Evolutionary conservation across 1,140 invertebrate species (phyloP), one percentile per base, ranked within the genome.

Genomic region (Lepeophtheirus salmonis): DNA sequence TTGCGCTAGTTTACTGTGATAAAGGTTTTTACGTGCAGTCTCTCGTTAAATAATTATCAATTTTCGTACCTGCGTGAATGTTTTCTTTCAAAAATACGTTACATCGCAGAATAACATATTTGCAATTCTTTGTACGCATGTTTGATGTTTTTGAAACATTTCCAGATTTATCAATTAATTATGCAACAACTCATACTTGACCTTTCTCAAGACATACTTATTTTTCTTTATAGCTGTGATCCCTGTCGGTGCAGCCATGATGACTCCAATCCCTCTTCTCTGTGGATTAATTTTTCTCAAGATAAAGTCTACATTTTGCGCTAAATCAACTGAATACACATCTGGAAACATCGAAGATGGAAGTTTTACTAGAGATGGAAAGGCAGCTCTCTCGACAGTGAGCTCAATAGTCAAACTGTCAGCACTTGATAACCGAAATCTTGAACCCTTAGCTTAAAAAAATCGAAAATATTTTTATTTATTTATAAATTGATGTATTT

Each of bases 211-310:
- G 6, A n/a, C 30, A 41, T 41, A n/a, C 6, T n/a, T n/a, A 41
- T 41, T 41, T n/a, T 10, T 41, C 30, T 58, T 57, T 30, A 70
- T 70, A 75, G 63, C 66, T 78, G 84, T 88, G 63, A 76, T 88
- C 54, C 90, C 89, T 12, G 86, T 95, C 0, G 79, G 86, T 2
- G 82, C 86, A 22, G 88, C 89, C 14, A 82, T 90, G 25, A 90
- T 97, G 83, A 97, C 90, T 0, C 91, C 91, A 17, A 66, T 95
- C 22, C 89, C 91, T 0, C 75, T 95, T 63, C 59, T 74, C 16
- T 48, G 72, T 16, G 64, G 69, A 24, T 66, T 70, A 16, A 65
- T 64, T 16, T 64, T 69, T 50, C 30, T 20, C 50, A 2, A 20
- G 17, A 18, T 53, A 21, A 16, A 22, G 50, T 4, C n/a, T 4